Conservation (phyloP, 2,797 vertebrate genomes). For the Myotis planiceps region DNA sequence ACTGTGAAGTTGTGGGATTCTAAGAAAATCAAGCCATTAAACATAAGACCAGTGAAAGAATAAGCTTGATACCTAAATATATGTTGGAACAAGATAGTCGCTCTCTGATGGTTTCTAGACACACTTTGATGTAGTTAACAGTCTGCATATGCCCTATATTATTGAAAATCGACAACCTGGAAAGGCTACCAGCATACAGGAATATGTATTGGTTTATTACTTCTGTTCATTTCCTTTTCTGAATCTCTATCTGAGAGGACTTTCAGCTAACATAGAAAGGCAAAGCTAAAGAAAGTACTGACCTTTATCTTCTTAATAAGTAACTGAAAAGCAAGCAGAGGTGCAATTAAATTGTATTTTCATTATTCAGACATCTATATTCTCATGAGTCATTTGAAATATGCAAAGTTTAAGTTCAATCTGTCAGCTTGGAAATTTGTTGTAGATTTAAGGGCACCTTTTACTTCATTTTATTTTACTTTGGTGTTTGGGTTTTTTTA, state of each 20-base stretch:
- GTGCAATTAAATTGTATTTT: conserved; percentile 3
- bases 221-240: background rate
- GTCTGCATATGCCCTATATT: background rate
- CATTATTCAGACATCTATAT: background rate
- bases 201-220: background rate
- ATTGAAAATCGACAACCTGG: conserved; percentile 7
- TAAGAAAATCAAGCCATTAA: conserved; percentile 61
- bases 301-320: background rate
- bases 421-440: conserved; percentile 48
- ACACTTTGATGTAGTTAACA: conserved; percentile 36
- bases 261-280: background rate
- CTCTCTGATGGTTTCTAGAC: conserved; percentile 29
- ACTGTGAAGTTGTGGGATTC: conserved; percentile 55
- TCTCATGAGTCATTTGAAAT: background rate
- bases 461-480: conserved; percentile 38
- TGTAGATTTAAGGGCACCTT: background rate
- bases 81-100: conserved; percentile 20
- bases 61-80: conserved; percentile 3
- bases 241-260: background rate
- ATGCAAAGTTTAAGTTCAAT: conserved; percentile 23
- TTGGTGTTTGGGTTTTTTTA: background rate
- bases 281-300: background rate
- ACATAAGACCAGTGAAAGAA: conserved; percentile 47
- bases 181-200: background rate
- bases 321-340: conserved; percentile 15